phyloP scores from a whole-genome alignment of 30 jellyfish, hydroid and myxozoan genomes.

The Rhopilema esculentum region DNA sequence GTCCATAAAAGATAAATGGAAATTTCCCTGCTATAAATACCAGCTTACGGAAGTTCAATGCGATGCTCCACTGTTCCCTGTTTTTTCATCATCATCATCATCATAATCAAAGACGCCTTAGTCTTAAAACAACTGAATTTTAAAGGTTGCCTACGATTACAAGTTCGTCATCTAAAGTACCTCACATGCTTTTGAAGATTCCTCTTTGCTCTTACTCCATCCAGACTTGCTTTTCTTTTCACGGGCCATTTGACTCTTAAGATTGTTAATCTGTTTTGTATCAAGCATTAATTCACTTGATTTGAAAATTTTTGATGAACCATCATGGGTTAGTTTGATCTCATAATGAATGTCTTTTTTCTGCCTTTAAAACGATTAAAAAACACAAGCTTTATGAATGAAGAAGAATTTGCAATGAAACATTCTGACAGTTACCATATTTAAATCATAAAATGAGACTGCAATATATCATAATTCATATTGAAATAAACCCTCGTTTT shows the following conservation, averaged over 20 bases:
- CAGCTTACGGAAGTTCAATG: too few relatives aligned
- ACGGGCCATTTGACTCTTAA: neutral
- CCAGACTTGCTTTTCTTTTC: neutral
- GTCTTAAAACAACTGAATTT: too few relatives aligned
- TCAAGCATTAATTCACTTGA: conserved; percentile 25
- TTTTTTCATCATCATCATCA: too few relatives aligned
- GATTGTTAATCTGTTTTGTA: neutral
- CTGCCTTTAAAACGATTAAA: neutral
- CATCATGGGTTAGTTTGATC: neutral
- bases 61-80: too few relatives aligned
- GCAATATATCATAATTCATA: too few relatives aligned
- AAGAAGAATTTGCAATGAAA: too few relatives aligned
- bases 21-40: too few relatives aligned
- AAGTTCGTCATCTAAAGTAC: neutral
- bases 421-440: too few relatives aligned
- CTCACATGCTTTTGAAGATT: neutral
- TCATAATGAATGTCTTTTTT: neutral
- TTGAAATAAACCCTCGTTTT: too few relatives aligned
- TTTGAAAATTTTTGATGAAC: neutral
- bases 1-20: too few relatives aligned
- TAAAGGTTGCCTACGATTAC: neutral
- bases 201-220: neutral
- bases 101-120: too few relatives aligned
- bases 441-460: too few relatives aligned
- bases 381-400: neutral